A percentile compares a stretch with the other conserved stretches of the same genome.
Conservation (phyloP, 35 echinoderm and acorn worm genomes). For the Ophiothrix spiculata region DNA sequence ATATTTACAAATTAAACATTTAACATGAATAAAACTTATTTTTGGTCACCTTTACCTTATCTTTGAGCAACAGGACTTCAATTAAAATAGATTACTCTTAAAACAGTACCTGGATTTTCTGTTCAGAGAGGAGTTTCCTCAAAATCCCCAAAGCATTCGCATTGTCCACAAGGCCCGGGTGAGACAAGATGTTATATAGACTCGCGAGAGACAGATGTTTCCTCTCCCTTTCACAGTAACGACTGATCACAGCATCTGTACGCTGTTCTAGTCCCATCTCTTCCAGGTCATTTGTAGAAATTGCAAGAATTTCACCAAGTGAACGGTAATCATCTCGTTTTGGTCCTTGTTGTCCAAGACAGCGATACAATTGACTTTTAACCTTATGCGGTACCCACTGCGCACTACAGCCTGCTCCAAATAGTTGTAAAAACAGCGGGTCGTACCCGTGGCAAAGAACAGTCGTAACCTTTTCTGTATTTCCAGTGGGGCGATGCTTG, state of each 20-base stretch:
- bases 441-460: conserved; percentile 20
- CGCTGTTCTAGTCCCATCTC: too few relatives aligned
- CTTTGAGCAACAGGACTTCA: too few relatives aligned
- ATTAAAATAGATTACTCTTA: too few relatives aligned
- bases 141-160: background rate
- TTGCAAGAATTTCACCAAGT: background rate
- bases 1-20: too few relatives aligned
- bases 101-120: background rate
- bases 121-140: background rate
- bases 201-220: background rate
- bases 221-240: background rate
- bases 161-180: background rate
- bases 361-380: background rate
- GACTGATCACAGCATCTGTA: background rate
- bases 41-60: too few relatives aligned
- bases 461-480: conserved; percentile 7
- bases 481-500: conserved; percentile 6
- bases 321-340: conserved; percentile 15
- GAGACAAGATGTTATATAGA: background rate
- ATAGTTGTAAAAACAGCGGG: background rate
- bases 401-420: conserved; percentile 8
- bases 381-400: conserved; percentile 14
- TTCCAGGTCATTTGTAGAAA: conserved; percentile 8
- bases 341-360: background rate
- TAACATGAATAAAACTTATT: too few relatives aligned